Evolutionary conservation across 2,113 vertebrate species (phyloP), one percentile per base, ranked within the genome.

Genomic region (Geococcyx californianus): DNA sequence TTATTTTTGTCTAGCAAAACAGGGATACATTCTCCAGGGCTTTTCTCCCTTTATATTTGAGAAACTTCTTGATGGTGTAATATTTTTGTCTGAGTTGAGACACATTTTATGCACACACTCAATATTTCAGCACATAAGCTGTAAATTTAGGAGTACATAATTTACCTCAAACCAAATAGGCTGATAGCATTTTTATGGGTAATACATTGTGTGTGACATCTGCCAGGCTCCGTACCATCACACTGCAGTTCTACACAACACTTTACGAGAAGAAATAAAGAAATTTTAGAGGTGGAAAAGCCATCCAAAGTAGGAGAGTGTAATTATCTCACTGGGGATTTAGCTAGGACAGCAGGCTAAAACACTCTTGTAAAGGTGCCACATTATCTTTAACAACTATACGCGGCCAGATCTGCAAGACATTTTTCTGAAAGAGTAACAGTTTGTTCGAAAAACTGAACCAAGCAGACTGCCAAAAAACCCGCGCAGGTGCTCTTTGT

Each of bases 201-300:
- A 44, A 82, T 59, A 68, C 14, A 20, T 45, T 5, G 9, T 28
- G 44, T 73, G 58, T 4, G 15, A 73, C 58, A 83, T 73, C 67
- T 88, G 63, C 75, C 67, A 90, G 24, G 62, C 40, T 90, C 54
- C 51, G 76, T 56, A 76, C 85, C 75, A 66, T 42, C 45, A 28
- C 28, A 28, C 67, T 72, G n/a, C 1, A 6, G 16, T 54, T 73
- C 26, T 77, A 45, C 28, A 19, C 45, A 73, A 40, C 40, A 11
- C 34, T 88, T 94, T 83, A 73, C 29, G 40, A 88, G 81, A 34
- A 17, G 69, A 76, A 85, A 90, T 76, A 76, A 93, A 94, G 54
- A 76, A 23, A 82, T 82, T 68, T 73, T 60, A 87, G 44, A 25
- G 31, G 21, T 31, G 58, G 58, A 36, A 87, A 89, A 64, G 13